Evolutionary conservation across 2,113 vertebrate genomes (phyloP).

Genomic region (Lycaon pictus): DNA sequence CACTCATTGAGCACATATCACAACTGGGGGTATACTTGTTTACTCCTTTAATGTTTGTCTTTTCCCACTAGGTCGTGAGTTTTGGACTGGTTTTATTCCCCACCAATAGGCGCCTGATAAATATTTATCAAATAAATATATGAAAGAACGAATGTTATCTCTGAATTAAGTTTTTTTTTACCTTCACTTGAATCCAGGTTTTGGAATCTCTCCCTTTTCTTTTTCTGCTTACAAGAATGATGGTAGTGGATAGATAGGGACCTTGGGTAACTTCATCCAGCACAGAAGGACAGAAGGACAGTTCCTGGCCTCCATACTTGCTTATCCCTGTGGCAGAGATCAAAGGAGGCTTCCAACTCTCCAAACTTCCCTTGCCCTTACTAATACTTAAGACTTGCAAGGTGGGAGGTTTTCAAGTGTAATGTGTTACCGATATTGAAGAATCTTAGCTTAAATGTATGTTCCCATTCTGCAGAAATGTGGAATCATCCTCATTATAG

Average conservation of each 20-base stretch:
- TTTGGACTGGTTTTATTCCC: neutral
- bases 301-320: neutral
- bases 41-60: neutral
- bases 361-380: neutral
- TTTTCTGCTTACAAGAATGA: neutral
- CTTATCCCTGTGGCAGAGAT: neutral
- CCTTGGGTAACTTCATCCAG: neutral
- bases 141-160: neutral
- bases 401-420: neutral
- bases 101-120: neutral
- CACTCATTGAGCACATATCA: neutral
- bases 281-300: neutral
- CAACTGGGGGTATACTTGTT: neutral
- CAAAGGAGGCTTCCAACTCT: neutral
- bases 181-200: neutral
- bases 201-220: neutral
- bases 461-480: neutral
- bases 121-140: conserved; percentile 11
- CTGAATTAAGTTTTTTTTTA: neutral
- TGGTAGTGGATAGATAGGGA: too few species aligned
- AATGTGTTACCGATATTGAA: neutral
- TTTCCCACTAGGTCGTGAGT: neutral
- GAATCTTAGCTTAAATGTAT: neutral
- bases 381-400: neutral
- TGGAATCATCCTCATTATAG: neutral